Base-by-base conservation (phyloP, 2,797 vertebrate species). In the Florisuga fusca region DNA sequence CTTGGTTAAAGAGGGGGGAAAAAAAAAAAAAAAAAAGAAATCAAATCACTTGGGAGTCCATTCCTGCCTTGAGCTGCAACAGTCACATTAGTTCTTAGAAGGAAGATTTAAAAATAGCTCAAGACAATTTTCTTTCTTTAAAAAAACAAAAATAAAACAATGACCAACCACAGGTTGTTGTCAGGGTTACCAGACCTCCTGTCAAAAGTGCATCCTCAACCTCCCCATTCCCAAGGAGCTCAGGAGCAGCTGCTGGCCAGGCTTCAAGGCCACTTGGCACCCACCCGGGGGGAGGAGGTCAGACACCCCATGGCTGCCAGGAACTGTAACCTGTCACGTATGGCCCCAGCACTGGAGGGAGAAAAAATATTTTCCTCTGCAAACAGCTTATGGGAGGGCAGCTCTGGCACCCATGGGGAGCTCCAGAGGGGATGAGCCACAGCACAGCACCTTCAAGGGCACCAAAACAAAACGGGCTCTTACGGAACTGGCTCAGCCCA, bases 91-190 rank as follows among this genome's bases (percentile, higher is more conserved):
- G 62, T 90, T 94, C 90, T 90, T 91, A 11, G 72, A 84, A 94
- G 84, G 43, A 94, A 20, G 54, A 72, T 85, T 43, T 87, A 83
- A 85, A 95, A 95, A 89, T 87, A 93, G 69, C 54, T 61, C 7
- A 31, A 72, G 50, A 59, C 10, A 63, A 62, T 69, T 85, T 87
- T 59, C 21, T 88, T 90, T 53, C 27, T 12, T 41, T 41, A 41
- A 16, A 53, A 53, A 27, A 19, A n/a, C 77, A 38, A 54, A 46
- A 27, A 8, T 5, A 58, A 78, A 12, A 2, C 29, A 53, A 29
- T 7, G 41, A 7, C 7, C 1, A 10, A 8, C 11, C 22, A 7
- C 23, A n/a, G 69, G 72, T 4, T 63, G 90, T 20, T 45, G 76
- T 55, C 69, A 68, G 66, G 43, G 69, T 68, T 59, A 75, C 33